Base-by-base conservation (phyloP, 1,140 invertebrate species). In the Planococcus citri region DNA sequence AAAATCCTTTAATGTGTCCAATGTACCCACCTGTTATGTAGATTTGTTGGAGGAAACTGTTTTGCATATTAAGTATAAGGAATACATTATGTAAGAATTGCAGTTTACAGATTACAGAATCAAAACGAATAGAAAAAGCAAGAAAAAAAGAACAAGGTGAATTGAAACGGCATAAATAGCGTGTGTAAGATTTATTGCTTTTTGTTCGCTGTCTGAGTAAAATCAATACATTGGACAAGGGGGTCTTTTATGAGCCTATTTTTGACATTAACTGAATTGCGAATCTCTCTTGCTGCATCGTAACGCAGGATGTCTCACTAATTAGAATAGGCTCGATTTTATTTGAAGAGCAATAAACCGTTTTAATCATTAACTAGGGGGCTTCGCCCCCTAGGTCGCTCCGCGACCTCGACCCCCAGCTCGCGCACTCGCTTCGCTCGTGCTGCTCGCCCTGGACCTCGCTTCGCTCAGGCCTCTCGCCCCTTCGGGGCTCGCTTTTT, bases 41-140 rank as follows among this genome's bases (percentile, higher is more conserved):
- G 60, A 64, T 64, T 64, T 22, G 25, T 64, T 17, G 25, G 17
- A 51, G 17, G 17, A 25, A 25, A 25, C 21, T 64, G 25, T 64
- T 64, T 64, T 64, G 60, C 25, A 64, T 64, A 25, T 64, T 25
- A n/a, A n/a, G n/a, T n/a, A 64, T 64, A 64, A 51, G 41, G 41
- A 51, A 51, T 27, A 64, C 60, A 64, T 64, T 64, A 64, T 64
- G 60, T 64, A 64, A 64, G 60, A 17, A 25, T 25, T 64, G 60
- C 24, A 64, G 60, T 64, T 64, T 24, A 64, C 60, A 64, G 60
- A 64, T 64, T 64, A 25, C 60, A 64, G 60, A 64, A 64, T 64
- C 22, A 27, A 64, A 27, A 27, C 20, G 22, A 64, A 6, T 24
- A 9, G 60, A 64, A 64, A 64, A 64, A 64, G 25, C 20, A 22